A percentile compares a stretch with the other conserved stretches of the same genome.
Evolutionary conservation across 2,797 vertebrate species (phyloP).

Genomic region (Danionella dracula): DNA sequence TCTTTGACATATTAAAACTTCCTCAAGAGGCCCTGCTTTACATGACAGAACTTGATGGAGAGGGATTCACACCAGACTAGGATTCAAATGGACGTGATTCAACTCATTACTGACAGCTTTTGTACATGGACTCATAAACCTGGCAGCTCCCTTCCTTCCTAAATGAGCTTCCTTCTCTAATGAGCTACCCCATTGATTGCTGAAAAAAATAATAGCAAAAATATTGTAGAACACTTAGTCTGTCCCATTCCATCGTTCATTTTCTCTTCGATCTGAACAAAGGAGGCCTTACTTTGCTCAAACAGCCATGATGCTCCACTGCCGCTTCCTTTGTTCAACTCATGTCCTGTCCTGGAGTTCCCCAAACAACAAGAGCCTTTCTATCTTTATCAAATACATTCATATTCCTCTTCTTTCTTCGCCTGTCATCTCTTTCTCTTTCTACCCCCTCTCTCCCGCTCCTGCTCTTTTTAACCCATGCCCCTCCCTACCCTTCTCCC

Average conservation of each 20-base stretch:
- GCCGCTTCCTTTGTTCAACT: not conserved
- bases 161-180: conserved; percentile 29
- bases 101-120: conserved; percentile 29
- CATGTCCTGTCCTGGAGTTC: conserved; percentile 18
- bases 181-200: conserved; percentile 28
- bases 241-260: conserved; percentile 19
- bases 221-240: conserved; percentile 25
- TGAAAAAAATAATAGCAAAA: not conserved
- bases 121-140: conserved; percentile 4
- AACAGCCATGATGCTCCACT: conserved; percentile 8
- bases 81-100: conserved; percentile 24
- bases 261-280: not conserved
- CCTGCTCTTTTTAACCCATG: conserved; percentile 16
- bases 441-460: not conserved
- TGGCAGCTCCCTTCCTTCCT: conserved; percentile 9
- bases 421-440: conserved; percentile 10
- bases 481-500: not conserved
- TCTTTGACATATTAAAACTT: too few relatives aligned
- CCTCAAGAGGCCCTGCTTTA: too few relatives aligned
- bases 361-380: conserved; percentile 26
- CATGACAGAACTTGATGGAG: not conserved
- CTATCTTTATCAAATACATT: conserved; percentile 14
- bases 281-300: conserved; percentile 22
- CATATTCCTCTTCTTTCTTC: conserved; percentile 10
- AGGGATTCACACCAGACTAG: not conserved